Conservation (phyloP, 2,113 vertebrate genomes). For the Baryphthengus martii region DNA sequence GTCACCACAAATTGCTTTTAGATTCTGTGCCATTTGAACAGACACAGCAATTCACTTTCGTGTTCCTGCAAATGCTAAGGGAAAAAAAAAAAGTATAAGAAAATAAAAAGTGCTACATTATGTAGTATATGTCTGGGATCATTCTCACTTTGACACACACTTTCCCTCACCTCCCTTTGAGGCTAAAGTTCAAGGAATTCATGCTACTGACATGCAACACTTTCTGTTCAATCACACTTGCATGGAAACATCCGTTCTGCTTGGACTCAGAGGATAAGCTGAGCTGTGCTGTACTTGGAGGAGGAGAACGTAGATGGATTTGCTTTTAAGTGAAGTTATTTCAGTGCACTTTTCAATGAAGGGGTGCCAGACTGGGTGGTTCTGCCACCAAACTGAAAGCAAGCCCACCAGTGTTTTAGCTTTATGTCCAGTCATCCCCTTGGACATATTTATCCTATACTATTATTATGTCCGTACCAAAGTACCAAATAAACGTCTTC, state of each 20-base stretch:
- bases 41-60: conserved; percentile 23
- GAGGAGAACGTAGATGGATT: background rate
- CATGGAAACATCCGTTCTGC: background rate
- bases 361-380: background rate
- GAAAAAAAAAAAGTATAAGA: background rate
- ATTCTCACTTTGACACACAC: background rate
- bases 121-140: background rate
- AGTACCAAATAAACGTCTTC: background rate
- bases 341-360: background rate
- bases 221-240: background rate
- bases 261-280: background rate
- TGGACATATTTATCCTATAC: background rate
- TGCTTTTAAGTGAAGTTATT: background rate
- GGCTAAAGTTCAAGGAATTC: background rate
- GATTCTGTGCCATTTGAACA: conserved; percentile 49
- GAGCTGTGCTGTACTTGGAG: background rate
- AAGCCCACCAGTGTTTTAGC: background rate
- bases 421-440: background rate
- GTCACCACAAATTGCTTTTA: conserved; percentile 60
- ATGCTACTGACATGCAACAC: background rate
- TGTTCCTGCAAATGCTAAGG: background rate
- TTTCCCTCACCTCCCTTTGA: background rate
- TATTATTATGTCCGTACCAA: background rate
- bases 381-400: background rate
- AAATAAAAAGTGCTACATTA: background rate